These are phyloP conservation scores for Engraulis encrasicolus DNA, from an alignment of 2,113 vertebrate genomes.

Conservation along the genomic window DNA sequence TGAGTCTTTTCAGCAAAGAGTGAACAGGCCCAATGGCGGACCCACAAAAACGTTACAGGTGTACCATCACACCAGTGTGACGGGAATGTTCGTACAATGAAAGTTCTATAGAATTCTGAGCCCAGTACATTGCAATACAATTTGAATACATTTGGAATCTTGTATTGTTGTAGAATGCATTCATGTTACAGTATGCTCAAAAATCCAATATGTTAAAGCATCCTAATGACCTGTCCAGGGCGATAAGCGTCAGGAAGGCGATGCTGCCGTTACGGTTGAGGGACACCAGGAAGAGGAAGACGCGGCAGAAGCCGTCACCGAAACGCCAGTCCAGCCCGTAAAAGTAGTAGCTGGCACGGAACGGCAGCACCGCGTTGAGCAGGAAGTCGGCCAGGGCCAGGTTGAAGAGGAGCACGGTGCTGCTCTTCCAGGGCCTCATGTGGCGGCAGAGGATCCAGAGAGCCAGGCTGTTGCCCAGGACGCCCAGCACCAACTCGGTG, in stretches of 20 bases:
- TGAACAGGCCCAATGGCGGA: no score
- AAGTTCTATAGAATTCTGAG: no score
- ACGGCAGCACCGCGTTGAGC: conserved; percentile 59
- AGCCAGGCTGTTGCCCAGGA: conserved; percentile 62
- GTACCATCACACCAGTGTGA: no score
- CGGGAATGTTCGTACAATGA: no score
- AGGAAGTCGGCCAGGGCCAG: conserved; percentile 63
- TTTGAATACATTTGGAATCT: no score
- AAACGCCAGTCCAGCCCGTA: conserved; percentile 39
- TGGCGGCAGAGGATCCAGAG: conserved; percentile 66
- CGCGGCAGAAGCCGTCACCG: conserved; percentile 11
- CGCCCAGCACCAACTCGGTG: conserved; percentile 59
- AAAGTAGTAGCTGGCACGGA: conserved; percentile 61
- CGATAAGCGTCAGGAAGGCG: conserved; percentile 65
- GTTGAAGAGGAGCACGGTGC: conserved; percentile 63
- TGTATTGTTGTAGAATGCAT: no score
- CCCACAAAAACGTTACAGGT: no score
- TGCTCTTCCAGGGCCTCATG: conserved; percentile 70
- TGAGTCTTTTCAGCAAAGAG: no score
- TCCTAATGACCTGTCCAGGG: conserved; percentile 63
- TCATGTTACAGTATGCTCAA: no score
- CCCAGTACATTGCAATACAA: no score
- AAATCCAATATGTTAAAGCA: no score
- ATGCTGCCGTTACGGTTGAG: conserved; percentile 62
- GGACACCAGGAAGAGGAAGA: conserved; percentile 56